Evolutionary conservation across 2,797 vertebrate genomes (phyloP).

Genomic region (Lepilemur ruficaudatus): DNA sequence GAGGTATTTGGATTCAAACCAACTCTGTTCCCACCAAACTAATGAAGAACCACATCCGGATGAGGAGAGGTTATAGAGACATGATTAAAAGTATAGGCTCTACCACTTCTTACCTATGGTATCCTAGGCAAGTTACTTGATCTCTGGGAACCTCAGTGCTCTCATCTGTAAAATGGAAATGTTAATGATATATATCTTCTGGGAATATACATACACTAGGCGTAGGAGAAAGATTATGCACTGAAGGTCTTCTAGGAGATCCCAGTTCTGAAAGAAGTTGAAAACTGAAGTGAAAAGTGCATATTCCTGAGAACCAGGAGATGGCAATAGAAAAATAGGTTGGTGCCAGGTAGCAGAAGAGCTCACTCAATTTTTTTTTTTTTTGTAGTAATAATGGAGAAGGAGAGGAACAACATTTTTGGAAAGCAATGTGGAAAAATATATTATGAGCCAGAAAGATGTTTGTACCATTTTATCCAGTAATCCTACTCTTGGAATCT

Average conservation of each 20-base stretch:
- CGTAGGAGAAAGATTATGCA: not conserved
- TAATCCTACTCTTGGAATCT: conserved; percentile 71
- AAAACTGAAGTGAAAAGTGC: not conserved
- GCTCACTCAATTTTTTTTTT: not conserved
- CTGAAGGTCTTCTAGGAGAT: not conserved
- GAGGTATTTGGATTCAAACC: not conserved
- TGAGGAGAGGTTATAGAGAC: not conserved
- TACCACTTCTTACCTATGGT: not conserved
- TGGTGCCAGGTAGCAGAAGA: not conserved
- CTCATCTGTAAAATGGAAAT: not conserved
- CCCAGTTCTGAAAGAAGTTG: not conserved
- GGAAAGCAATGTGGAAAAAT: conserved; percentile 76
- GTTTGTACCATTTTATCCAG: conserved; percentile 71
- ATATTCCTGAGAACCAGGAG: not conserved
- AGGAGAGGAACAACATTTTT: conserved; percentile 47
- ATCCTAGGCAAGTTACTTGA: not conserved
- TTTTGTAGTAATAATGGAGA: not conserved
- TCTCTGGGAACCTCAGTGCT: not conserved
- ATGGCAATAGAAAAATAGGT: not conserved
- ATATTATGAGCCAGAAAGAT: conserved; percentile 68
- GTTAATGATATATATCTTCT: not conserved
- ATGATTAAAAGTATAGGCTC: not conserved
- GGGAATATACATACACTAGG: not conserved
- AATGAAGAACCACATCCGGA: not conserved
- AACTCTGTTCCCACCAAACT: not conserved